A percentile compares a stretch with the other conserved stretches of the same genome.
These are phyloP conservation scores for Drosophila leonis DNA, from an alignment of 2,888 invertebrate species.

Conservation along the genomic window DNA sequence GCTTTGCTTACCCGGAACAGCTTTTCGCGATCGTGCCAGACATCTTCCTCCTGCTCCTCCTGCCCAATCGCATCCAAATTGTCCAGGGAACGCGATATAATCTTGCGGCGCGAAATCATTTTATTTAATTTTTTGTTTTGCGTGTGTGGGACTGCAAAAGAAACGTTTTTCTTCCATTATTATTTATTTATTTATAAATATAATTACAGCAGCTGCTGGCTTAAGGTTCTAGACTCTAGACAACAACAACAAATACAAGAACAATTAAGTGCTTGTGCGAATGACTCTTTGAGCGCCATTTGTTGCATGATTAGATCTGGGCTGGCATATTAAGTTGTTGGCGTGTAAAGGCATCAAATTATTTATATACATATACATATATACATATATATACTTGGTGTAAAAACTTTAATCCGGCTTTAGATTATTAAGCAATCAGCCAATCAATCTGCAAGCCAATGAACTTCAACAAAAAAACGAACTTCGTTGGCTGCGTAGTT, in stretches of 20 bases:
- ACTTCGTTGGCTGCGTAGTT: slow-evolving; percentile 20
- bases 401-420: slow-evolving; percentile 47
- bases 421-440: slow-evolving; percentile 78
- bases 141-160: slow-evolving; percentile 42
- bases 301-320: slow-evolving; percentile 68
- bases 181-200: slow-evolving; percentile 37
- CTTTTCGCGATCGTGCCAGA: slow-evolving; percentile 97
- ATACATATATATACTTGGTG: neutral
- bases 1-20: slow-evolving; percentile 91
- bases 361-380: slow-evolving; percentile 5
- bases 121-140: slow-evolving; percentile 52
- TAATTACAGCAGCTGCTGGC: slow-evolving; percentile 59
- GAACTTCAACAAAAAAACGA: slow-evolving; percentile 54
- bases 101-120: slow-evolving; percentile 96
- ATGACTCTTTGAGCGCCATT: slow-evolving; percentile 59
- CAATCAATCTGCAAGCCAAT: slow-evolving; percentile 78
- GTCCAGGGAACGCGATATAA: slow-evolving; percentile 95
- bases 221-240: slow-evolving; percentile 19
- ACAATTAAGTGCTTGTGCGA: slow-evolving; percentile 70
- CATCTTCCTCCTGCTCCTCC: slow-evolving; percentile 91
- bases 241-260: slow-evolving; percentile 5
- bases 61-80: slow-evolving; percentile 93
- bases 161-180: slow-evolving; percentile 63
- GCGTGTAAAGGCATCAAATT: slow-evolving; percentile 52
- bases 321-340: slow-evolving; percentile 52